Evolutionary conservation across 2,888 invertebrate genomes (phyloP).

Genomic region (Xestia rhomboidea): DNA sequence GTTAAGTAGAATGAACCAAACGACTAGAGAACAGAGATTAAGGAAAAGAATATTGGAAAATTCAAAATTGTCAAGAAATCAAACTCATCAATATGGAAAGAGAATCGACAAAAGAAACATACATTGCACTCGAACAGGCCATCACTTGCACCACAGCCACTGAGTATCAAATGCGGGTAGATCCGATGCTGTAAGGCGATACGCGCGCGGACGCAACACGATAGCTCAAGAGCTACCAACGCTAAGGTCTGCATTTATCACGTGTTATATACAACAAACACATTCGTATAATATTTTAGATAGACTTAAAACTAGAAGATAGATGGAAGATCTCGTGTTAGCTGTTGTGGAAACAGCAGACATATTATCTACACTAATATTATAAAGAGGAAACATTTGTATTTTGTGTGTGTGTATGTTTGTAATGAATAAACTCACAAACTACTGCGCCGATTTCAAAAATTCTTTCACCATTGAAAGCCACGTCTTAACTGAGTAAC

Average conservation of each 20-base stretch:
- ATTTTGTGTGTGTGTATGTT: too few relatives aligned
- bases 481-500: too few relatives aligned
- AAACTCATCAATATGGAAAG: background rate
- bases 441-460: too few relatives aligned
- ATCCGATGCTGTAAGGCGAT: constrained; percentile 68
- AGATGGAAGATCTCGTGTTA: background rate
- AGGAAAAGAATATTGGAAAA: background rate
- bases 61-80: background rate
- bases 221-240: constrained; percentile 49
- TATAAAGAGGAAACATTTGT: too few relatives aligned
- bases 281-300: background rate
- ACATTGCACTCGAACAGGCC: background rate
- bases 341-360: background rate
- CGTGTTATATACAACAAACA: background rate
- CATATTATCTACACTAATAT: too few relatives aligned
- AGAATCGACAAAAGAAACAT: background rate
- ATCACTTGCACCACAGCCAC: constrained; percentile 35
- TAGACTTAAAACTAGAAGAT: background rate
- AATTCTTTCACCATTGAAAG: too few relatives aligned
- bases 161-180: constrained; percentile 66
- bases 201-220: constrained; percentile 65
- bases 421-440: too few relatives aligned
- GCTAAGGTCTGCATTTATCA: constrained; percentile 2
- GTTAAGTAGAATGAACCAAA: background rate
- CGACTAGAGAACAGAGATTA: background rate